Evolutionary conservation across 2,888 invertebrate genomes (phyloP), one percentile per base, ranked within the genome.

Genomic region (Yponomeuta sedellus): DNA sequence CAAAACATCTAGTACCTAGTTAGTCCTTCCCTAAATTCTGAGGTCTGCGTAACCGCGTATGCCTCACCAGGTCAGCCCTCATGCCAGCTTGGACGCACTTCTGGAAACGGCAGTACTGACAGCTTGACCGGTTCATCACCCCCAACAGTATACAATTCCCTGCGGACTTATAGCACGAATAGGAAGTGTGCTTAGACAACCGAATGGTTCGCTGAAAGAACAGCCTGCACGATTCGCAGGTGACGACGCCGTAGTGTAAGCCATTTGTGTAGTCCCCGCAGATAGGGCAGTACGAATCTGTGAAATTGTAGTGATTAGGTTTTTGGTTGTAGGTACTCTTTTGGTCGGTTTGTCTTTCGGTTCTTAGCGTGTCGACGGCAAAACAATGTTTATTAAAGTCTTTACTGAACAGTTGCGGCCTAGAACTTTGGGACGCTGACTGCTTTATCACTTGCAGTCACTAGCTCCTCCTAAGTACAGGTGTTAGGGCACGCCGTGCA

Each of bases 221-320:
- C 0, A 75, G 73, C 64, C 80, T 82, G 74, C 83, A 83, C 2
- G 83, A 81, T 28, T 82, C 83, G 52, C 83, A 83, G 0, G 79
- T 77, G 58, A 65, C 64, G 10, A 77, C 67, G 0, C 83, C 83
- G 67, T 83, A 83, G 67, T 83, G 82, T 2, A 76, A 66, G 0
- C 83, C 83, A 67, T 70, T 77, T 1, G 72, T 68, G 0, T 39
- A 10, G 68, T 83, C 83, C 0, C 72, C 69, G 62, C 83, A 83
- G 0, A 83, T 69, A 0, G 79, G 82, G 65, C 83, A 83, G 44
- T 1, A 16, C 44, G 8, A 5, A 52, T 16, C 44, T 52, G 44
- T 52, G 44, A 16, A 52, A 34, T 34, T 34, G 34, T 34, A 34
- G 34, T 34, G 34, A 34, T 34, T 34, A 34, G 34, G 34, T 34